Evolutionary conservation across 2,888 invertebrate species (phyloP), one percentile per base, ranked within the genome.

Genomic region (Lysandra bellargus): DNA sequence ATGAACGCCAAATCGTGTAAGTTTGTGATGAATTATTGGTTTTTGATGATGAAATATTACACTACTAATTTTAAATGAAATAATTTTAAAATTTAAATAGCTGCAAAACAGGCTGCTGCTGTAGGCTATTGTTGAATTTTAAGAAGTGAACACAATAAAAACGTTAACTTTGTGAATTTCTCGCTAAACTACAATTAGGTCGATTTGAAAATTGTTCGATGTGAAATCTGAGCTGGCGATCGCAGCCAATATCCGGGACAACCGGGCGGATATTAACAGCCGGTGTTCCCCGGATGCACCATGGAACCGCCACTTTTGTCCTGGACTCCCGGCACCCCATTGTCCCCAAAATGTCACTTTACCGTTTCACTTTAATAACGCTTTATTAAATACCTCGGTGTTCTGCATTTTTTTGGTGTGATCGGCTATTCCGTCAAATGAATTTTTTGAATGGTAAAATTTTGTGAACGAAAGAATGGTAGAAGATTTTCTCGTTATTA

Each of bases 211-310:
- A 69, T 69, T 69, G 69, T 69, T 37, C 74, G n/a, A 44, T 44
- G 73, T 7, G n/a, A 23, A 9, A 33, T 53, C 23, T 53, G n/a
- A 44, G 40, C 30, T 23, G 23, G 30, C 23, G 53, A 57, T 69
- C 17, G 76, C 53, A 76, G 76, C 57, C 76, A 57, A 76, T 76
- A 76, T 76, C 76, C 76, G 76, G 57, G 53, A 33, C 57, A 57
- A 57, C 57, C 57, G 57, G 57, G 57, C 76, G 76, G 76, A 76
- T 76, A 76, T 76, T 76, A 76, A 53, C 76, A 57, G 53, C 53
- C 76, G 76, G 76, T 76, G 76, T 76, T 57, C 57, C 14, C 76
- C 57, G 57, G 76, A 57, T 76, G 76, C 53, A 14, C 30, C 30
- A n/a, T 53, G n/a, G 49, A 76, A 57, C 57, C 76, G 33, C 76